Evolutionary conservation across 2,797 vertebrate genomes (phyloP), one percentile per base, ranked within the genome.

Genomic region (Pseudochirops corinnae): DNA sequence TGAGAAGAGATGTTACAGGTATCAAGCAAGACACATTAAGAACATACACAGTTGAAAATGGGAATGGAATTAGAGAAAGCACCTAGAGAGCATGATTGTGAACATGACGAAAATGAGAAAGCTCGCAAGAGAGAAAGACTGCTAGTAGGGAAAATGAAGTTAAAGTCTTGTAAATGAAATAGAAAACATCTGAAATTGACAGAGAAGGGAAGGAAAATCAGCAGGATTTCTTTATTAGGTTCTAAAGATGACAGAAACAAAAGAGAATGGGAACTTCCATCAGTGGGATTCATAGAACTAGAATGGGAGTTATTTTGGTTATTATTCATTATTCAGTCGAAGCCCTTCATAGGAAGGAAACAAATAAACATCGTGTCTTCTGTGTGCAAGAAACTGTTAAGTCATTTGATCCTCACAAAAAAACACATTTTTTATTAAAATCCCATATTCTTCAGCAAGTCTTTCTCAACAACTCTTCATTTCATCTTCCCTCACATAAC

Each of bases 61-160:
- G 91, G 52, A 91, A 13, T 95, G 74, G 39, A 93, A n/a, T 31
- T 74, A 58, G 93, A 29, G n/a, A 67, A 67, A 90, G 46, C 55
- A 4, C 0, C 21, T 90, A n/a, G 16, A 16, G 90, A 94, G 52
- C 50, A 39, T 21, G 57, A 56, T 24, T 55, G 56, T 90, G 52
- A 52, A 39, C 33, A 74, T 82, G 50, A 90, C 57, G 57, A 91
- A 93, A 94, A 3, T 18, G 56, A 55, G 28, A 14, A 52, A 53
- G 50, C 31, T 87, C 53, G 39, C 16, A 26, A 29, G 21, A 74
- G n/a, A 29, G 29, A 55, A 87, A 94, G 90, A 18, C 29, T 55
- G 92, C 28, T 90, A 55, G 26, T 21, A 56, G n/a, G 52, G 91
- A 62, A 57, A 90, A 11, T 52, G 52, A 39, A 91, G 14, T 31